A percentile compares a stretch with the other conserved stretches of the same genome.
Conservation (phyloP, 2,113 vertebrate genomes). For the Prolemur simus region DNA sequence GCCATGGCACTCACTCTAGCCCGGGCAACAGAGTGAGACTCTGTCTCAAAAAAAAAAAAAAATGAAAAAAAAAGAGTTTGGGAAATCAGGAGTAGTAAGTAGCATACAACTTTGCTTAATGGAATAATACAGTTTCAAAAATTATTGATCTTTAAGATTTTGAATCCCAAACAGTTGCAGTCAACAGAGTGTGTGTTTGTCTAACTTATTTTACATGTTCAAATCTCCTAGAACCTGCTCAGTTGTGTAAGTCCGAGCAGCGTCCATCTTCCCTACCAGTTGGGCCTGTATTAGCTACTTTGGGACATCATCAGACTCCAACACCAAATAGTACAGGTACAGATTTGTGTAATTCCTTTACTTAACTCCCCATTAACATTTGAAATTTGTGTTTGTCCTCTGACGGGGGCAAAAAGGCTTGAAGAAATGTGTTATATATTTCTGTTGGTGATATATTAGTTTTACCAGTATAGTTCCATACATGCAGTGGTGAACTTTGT, state of each 20-base stretch:
- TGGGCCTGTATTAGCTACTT: conserved; percentile 93
- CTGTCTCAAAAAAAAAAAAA: too few species aligned
- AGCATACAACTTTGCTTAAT: not conserved
- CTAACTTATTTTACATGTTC: conserved; percentile 62
- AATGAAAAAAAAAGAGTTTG: too few species aligned
- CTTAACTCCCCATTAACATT: not conserved
- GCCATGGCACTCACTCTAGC: too few species aligned
- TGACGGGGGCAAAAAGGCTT: not conserved
- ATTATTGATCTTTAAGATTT: not conserved
- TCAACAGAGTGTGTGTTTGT: not conserved
- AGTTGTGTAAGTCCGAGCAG: conserved; percentile 96
- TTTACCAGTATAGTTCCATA: not conserved
- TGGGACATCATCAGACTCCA: conserved; percentile 96
- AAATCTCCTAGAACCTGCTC: conserved; percentile 89
- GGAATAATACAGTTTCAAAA: conserved; percentile 21
- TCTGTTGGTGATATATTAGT: not conserved
- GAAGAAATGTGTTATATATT: not conserved
- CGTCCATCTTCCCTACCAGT: conserved; percentile 96
- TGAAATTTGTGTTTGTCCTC: not conserved
- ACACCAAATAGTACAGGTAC: conserved; percentile 99
- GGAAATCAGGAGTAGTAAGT: not conserved
- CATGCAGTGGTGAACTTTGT: not conserved
- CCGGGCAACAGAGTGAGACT: too few species aligned
- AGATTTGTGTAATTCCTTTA: conserved; percentile 30
- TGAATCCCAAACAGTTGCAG: not conserved